A percentile compares a stretch with the other conserved stretches of the same genome.
Evolutionary conservation across 2,797 vertebrate genomes (phyloP).

Genomic region (Sebastes baramenuke): DNA sequence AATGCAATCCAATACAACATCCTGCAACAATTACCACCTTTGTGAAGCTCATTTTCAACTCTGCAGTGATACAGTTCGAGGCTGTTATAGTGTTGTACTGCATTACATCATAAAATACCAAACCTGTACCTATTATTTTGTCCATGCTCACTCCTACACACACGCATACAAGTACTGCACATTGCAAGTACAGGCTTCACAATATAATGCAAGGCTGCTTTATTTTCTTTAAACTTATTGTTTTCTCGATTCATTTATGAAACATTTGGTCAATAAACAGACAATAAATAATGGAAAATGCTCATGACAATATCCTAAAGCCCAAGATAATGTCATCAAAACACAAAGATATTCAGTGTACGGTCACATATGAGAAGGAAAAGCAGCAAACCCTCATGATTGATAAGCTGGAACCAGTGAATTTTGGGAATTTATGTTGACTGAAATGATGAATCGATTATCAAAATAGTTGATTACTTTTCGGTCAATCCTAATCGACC

Average conservation of each 20-base stretch:
- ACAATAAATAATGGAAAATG: neutral
- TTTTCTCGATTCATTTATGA: neutral
- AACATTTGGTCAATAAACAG: neutral
- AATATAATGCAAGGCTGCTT: neutral
- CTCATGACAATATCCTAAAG: neutral
- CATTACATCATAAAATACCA: slow-evolving; percentile 4
- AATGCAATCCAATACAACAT: slow-evolving; percentile 15
- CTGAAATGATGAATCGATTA: neutral
- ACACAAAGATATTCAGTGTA: neutral
- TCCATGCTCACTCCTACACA: neutral
- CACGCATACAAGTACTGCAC: neutral
- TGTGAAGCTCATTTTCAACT: neutral
- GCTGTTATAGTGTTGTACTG: neutral
- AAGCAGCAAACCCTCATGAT: neutral
- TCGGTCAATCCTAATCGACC: neutral
- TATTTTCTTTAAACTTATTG: neutral
- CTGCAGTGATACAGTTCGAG: neutral
- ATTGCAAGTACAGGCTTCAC: neutral
- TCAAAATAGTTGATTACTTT: neutral
- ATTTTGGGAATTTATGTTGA: neutral
- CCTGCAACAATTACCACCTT: slow-evolving; percentile 10
- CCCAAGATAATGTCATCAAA: neutral
- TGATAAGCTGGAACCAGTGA: neutral
- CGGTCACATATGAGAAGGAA: neutral
- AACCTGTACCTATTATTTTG: neutral